Percentiles rank a stretch among this genome's conserved stretches.
These are phyloP conservation scores for Leptogaster cylindrica DNA, from an alignment of 2,888 invertebrate genomes.

Conservation along the genomic window DNA sequence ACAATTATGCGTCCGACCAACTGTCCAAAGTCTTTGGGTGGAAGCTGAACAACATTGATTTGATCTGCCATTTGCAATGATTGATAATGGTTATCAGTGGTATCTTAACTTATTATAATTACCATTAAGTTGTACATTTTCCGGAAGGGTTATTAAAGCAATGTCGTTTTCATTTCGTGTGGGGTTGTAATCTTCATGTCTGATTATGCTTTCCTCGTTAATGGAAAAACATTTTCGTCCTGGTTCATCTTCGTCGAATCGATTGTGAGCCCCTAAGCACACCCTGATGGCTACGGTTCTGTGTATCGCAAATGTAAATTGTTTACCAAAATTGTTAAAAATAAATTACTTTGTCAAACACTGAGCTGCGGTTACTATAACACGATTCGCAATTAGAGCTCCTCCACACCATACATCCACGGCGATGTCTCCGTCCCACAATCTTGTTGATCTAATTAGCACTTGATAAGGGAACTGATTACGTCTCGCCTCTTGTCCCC, in stretches of 20 bases:
- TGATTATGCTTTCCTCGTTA: constrained; percentile 49
- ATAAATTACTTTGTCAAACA: constrained; percentile 11
- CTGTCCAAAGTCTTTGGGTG: neutral
- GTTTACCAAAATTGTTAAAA: neutral
- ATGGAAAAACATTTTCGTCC: constrained; percentile 16
- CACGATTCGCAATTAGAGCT: constrained; percentile 23
- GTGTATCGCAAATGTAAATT: neutral
- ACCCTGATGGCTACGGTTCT: constrained; percentile 7
- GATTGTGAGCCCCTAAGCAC: constrained; percentile 28
- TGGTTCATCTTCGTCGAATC: neutral
- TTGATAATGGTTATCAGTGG: no score
- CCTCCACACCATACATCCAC: constrained; percentile 40
- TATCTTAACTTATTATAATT: constrained; percentile 20
- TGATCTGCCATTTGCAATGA: no score
- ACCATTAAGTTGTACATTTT: constrained; percentile 57
- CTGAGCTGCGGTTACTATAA: constrained; percentile 43
- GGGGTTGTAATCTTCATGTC: constrained; percentile 59
- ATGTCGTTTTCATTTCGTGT: constrained; percentile 58
- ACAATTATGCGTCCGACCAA: neutral
- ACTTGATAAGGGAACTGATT: constrained; percentile 41
- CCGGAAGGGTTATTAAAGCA: constrained; percentile 56
- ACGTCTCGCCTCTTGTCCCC: constrained; percentile 25
- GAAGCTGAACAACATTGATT: neutral
- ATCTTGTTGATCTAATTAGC: neutral
- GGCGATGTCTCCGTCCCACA: neutral